Base-by-base conservation (phyloP, 2,797 vertebrate species). In the Alcedo atthis region DNA sequence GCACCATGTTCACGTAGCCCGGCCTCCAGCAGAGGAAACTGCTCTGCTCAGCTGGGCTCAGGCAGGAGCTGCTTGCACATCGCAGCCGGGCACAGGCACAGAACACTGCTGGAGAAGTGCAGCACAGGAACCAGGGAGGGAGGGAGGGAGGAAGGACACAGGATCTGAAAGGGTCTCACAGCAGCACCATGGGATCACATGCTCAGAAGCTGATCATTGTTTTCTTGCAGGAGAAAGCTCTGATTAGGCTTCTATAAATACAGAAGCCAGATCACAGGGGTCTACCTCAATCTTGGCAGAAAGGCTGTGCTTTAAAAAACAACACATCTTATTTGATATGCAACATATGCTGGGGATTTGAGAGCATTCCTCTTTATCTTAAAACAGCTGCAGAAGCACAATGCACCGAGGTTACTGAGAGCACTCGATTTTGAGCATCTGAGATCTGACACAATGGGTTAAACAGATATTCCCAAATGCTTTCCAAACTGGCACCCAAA, bases 141-240 rank as follows among this genome's bases (percentile, higher is more conserved):
- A 63, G 66, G 70, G 12, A 61, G 58, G 66, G 12, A 66, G 80
- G 37, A 68, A 13, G 30, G 76, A 59, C 42, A 70, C 26, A 40
- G 28, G 10, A 68, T 81, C 57, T 40, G 49, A 49, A 67, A 74
- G 42, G 54, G 75, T 89, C 95, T 88, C 80, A 94, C 81, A 95
- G 33, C 87, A 89, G 22, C 90, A 91, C 66, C 93, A 91, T 76
- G 81, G 95, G 90, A 94, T 95, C 85, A 96, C 95, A 94, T 93
- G 95, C 94, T 96, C 28, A 7, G 92, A 89, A 92, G 67, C 57
- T 68, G 78, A 90, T 51, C 55, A 40, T 26, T 91, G 92, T 92
- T 92, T 93, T 93, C 79, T 91, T 81, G 69, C 81, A 74, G 53
- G 45, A 96, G 42, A 94, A 95, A 93, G 67, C 81, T 93, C 64